A percentile compares a stretch with the other conserved stretches of the same genome.
phyloP scores from a whole-genome alignment of 2,797 vertebrate genomes.

The Apogon hyalosoma region DNA sequence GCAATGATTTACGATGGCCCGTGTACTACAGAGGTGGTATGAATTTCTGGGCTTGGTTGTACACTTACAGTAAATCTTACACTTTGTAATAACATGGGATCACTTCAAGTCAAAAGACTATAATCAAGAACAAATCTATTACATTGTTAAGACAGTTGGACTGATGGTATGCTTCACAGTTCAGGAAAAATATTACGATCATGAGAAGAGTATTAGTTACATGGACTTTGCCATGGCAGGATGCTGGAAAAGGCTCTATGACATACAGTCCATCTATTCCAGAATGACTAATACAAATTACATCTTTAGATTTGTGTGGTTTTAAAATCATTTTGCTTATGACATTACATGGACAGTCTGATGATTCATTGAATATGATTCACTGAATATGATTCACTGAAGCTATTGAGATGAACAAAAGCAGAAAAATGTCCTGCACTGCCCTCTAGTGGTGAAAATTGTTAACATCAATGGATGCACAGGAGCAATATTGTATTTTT shows the following conservation, averaged over 20 bases:
- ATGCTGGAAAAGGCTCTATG: slow-evolving; percentile 20
- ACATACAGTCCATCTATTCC: slow-evolving; percentile 33
- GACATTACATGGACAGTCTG: slow-evolving; percentile 41
- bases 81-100: slow-evolving; percentile 73
- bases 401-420: slow-evolving; percentile 6
- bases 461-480: not conserved
- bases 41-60: slow-evolving; percentile 60
- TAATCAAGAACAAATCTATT: slow-evolving; percentile 72
- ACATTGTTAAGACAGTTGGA: slow-evolving; percentile 53
- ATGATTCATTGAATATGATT: slow-evolving; percentile 61
- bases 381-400: slow-evolving; percentile 35
- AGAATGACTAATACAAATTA: slow-evolving; percentile 47
- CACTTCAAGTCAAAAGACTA: slow-evolving; percentile 65
- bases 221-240: slow-evolving; percentile 46
- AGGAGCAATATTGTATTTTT: rapidly evolving
- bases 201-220: slow-evolving; percentile 50
- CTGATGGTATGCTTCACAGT: slow-evolving; percentile 36
- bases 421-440: slow-evolving; percentile 56
- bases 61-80: slow-evolving; percentile 73
- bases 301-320: slow-evolving; percentile 53
- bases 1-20: slow-evolving; percentile 70
- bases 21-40: slow-evolving; percentile 49
- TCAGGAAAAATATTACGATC: slow-evolving; percentile 50
- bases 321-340: slow-evolving; percentile 56
- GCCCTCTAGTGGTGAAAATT: slow-evolving; percentile 63